These are phyloP conservation scores for Cerceris rybyensis DNA, from an alignment of 2,888 invertebrate genomes.

Conservation along the genomic window DNA sequence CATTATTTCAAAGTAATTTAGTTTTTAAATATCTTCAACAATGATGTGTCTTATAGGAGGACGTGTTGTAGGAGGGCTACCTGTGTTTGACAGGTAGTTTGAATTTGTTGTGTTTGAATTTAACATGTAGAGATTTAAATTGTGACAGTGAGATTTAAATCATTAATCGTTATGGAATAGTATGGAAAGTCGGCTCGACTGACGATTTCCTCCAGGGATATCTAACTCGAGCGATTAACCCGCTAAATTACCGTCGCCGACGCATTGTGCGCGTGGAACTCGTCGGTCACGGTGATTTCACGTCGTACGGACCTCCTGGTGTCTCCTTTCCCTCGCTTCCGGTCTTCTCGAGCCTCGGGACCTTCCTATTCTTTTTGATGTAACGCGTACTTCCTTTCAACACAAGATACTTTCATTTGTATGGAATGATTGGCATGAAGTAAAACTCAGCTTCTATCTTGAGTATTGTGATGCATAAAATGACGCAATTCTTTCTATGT, in stretches of 20 bases:
- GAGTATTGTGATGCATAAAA: no score
- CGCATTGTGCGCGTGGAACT: slow-evolving; percentile 20
- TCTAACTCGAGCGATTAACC: slow-evolving; percentile 12
- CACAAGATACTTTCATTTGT: background rate
- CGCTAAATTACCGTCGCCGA: slow-evolving; percentile 16
- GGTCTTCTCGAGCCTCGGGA: slow-evolving; percentile 23
- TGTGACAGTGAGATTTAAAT: no score
- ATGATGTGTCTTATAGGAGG: no score
- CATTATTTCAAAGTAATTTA: no score
- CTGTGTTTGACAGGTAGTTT: no score
- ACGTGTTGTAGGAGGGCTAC: no score
- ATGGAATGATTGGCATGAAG: no score
- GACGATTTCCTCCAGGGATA: slow-evolving; percentile 4
- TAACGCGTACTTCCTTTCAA: background rate
- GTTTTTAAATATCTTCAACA: no score
- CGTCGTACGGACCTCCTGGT: slow-evolving; percentile 7
- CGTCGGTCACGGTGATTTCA: slow-evolving; percentile 33
- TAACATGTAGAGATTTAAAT: no score
- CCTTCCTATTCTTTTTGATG: background rate
- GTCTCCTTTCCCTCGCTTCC: slow-evolving; percentile 38
- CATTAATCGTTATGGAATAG: no score
- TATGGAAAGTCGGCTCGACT: background rate
- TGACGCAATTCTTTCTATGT: no score
- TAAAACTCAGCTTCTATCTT: background rate
- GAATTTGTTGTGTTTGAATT: no score